Evolutionary conservation across 37 sponge, comb jelly and placozoan species (phyloP), one percentile per base, ranked within the genome.

Genomic region (Halisarca cf. caerulea): DNA sequence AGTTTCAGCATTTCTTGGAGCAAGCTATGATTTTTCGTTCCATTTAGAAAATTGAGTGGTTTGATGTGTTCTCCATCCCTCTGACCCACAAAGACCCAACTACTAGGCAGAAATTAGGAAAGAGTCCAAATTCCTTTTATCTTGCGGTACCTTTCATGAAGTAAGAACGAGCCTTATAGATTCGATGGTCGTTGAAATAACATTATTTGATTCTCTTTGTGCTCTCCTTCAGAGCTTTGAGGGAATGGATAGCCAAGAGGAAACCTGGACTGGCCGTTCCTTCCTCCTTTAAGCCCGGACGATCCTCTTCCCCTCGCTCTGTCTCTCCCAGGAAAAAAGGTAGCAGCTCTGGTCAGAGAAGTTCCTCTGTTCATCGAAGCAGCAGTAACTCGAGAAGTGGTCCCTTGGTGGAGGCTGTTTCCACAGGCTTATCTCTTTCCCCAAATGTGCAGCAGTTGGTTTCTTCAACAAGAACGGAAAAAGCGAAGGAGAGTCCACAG

Each of bases 1-100:
- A n/a, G n/a, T n/a, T n/a, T n/a, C n/a, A n/a, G n/a, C n/a, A n/a
- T n/a, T n/a, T n/a, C n/a, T n/a, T n/a, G n/a, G n/a, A n/a, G n/a
- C n/a, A n/a, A n/a, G n/a, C n/a, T n/a, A n/a, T n/a, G n/a, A n/a
- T n/a, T n/a, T n/a, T n/a, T n/a, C n/a, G n/a, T n/a, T 77, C 23
- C 77, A 20, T 66, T 3, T 72, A 94, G 95, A 51, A 82, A 17
- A 94, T 94, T 14, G 77, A 88, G 74, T 94, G 95, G 95, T 94
- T 94, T 54, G 64, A 57, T 15, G 68, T 94, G 11, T 45, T 58
- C 0, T 75, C 80, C 53, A 78, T 94, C 2, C 95, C 95, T 40
- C 66, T 36, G 4, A 80, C 82, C 55, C 88, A 59, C 43, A 90
- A 90, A 39, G 95, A 91, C 53, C 30, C 41, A 2, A 83, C 57